These are phyloP conservation scores for Latrodectus geometricus DNA, from an alignment of 1,140 invertebrate species.

Conservation along the genomic window DNA sequence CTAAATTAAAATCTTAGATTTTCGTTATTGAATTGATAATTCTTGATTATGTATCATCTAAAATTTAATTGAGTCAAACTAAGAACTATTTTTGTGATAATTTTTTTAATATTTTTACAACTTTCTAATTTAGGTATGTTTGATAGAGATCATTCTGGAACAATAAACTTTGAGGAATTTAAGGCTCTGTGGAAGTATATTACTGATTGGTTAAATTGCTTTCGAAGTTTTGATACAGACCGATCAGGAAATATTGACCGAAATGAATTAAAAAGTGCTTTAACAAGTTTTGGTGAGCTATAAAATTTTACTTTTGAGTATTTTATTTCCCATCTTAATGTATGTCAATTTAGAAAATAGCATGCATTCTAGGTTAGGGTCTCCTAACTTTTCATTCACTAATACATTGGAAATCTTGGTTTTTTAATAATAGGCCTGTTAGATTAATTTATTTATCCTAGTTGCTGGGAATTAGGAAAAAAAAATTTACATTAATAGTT, in stretches of 20 bases:
- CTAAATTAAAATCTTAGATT: no score
- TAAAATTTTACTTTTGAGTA: no score
- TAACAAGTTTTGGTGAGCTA: constrained; percentile 84
- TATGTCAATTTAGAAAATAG: no score
- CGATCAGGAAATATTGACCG: constrained; percentile 96
- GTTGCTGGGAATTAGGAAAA: no score
- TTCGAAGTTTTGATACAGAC: constrained; percentile 93
- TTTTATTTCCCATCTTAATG: no score
- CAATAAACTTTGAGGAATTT: constrained; percentile 96
- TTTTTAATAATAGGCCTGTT: no score
- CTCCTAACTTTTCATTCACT: no score
- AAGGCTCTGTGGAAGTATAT: constrained; percentile 97
- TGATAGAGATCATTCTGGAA: constrained; percentile 88
- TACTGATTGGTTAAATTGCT: constrained; percentile 97
- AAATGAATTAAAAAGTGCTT: constrained; percentile 87
- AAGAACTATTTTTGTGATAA: background rate
- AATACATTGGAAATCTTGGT: no score
- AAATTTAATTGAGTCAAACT: background rate
- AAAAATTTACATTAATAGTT: no score
- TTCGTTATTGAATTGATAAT: no score
- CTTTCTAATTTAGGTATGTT: constrained; percentile 86
- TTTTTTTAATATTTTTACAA: background rate
- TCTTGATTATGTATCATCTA: background rate
- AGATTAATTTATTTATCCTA: no score
- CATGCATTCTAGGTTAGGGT: no score